Evolutionary conservation across 2,113 vertebrate genomes (phyloP), one percentile per base, ranked within the genome.

Genomic region (Centropus unirufus): DNA sequence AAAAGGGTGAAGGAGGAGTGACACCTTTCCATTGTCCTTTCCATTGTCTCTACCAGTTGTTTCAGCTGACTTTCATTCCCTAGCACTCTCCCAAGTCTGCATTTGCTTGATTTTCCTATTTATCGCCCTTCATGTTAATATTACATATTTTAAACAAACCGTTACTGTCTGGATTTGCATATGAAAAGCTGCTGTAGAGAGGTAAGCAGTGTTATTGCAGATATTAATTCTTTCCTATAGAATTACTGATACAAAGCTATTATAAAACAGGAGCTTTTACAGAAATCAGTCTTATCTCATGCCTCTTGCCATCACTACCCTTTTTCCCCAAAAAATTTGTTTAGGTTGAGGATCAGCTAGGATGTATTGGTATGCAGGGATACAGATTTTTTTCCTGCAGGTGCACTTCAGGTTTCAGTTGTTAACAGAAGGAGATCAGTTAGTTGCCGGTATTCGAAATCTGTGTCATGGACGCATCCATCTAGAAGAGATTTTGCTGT

Each of bases 321-420:
- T 42, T 18, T 16, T 58, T 51, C 8, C n/a, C 13, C 1, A 0
- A 2, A 21, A 3, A 5, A 17, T 27, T 72, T 15, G 39, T 77
- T 34, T 12, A 9, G 5, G 4, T 26, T 83, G 29, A 4, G 9
- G 18, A 16, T 74, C 29, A 83, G 58, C 27, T 55, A 23, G 7
- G 22, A 11, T 0, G 36, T 36, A 0, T 59, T 40, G 39, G 6
- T 75, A 66, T n/a, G 8, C 30, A 87, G 52, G 24, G 21, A 29
- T 36, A 27, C 18, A 67, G 55, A 21, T 20, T 51, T 26, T 51
- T 55, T 73, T 92, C 77, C 54, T 80, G 8, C 9, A 16, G 18
- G 4, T 3, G 3, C 30, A 9, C 49, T 83, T 52, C 2, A 3
- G 9, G 49, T 54, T 92, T 51, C 5, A 46, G 9, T 57, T 77